Base-by-base conservation (phyloP, 2,797 vertebrate genomes). In the Coccyzus lansbergi region DNA sequence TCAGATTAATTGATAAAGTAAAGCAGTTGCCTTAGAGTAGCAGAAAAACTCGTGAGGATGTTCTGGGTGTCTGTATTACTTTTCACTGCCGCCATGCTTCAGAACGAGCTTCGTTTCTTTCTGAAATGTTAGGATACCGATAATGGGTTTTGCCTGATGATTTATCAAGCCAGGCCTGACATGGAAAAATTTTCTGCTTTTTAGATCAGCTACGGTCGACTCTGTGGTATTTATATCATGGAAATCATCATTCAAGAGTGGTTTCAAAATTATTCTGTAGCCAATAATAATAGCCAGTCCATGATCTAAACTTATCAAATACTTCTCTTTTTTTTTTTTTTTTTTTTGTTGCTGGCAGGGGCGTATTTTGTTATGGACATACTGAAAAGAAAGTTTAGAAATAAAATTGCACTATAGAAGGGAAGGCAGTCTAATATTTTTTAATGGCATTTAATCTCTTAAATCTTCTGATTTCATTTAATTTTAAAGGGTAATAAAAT, bases 401-500 rank as follows among this genome's bases (percentile, higher is more conserved):
- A 76, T 51, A 74, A 80, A 83, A 31, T 49, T 84, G 12, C 15
- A 14, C 8, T 86, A 2, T 88, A 90, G 64, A 69, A 86, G 59
- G 56, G 87, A 88, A 80, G 77, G 68, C 79, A 58, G 63, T 60
- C 62, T 87, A 77, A 92, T 92, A n/a, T 68, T 83, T 93, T 90
- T 68, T 72, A 95, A 94, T 93, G 70, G 40, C 69, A 60, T 86
- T 91, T 91, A 88, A 91, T 93, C 76, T 93, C 87, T 67, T 93
- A 82, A 93, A 94, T 95, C 59, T 95, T 95, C 82, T 84, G 87
- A 94, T 94, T 95, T 93, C 65, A 92, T 96, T 93, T 94, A 83
- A 93, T 94, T 97, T 92, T 90, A 94, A 94, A 95, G 40, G 86
- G 82, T 82, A 93, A 92, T 92, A 92, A 94, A 96, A 93, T 90